phyloP scores from a whole-genome alignment of 2,113 vertebrate species.

The Lepidothrix coronata region DNA sequence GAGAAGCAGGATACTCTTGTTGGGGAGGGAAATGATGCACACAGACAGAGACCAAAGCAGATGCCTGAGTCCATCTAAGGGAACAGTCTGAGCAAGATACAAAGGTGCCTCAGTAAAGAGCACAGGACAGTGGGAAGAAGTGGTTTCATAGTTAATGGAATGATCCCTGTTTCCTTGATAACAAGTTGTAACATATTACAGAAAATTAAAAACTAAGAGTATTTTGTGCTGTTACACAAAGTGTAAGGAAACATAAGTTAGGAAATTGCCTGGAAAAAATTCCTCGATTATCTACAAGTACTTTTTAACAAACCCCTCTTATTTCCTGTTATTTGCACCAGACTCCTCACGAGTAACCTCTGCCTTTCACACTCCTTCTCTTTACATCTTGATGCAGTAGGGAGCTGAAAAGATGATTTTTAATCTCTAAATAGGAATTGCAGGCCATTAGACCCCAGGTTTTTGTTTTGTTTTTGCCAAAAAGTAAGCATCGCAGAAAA shows the following conservation, averaged over 20 bases:
- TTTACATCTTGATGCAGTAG: not conserved
- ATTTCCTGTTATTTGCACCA: not conserved
- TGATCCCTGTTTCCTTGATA: not conserved
- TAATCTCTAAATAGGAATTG: not conserved
- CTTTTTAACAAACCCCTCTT: not conserved
- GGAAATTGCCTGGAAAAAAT: not conserved
- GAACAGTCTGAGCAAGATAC: not conserved
- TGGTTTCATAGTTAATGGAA: not conserved
- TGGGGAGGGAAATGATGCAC: not conserved
- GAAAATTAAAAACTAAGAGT: not conserved
- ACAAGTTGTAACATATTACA: not conserved
- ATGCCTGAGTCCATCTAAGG: not conserved
- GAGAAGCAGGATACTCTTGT: not conserved
- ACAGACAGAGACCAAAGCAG: not conserved
- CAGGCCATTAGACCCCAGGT: not conserved
- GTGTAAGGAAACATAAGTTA: not conserved
- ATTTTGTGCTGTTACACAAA: not conserved
- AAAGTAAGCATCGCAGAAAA: not conserved
- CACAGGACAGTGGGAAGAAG: not conserved
- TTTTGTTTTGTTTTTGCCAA: not conserved
- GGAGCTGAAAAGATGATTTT: not conserved
- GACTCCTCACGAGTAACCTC: not conserved
- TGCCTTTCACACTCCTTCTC: not conserved
- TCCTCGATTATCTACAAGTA: not conserved
- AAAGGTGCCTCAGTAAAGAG: not conserved